phyloP scores from a whole-genome alignment of 1,140 invertebrate genomes.

The Luehdorfia chinensis region DNA sequence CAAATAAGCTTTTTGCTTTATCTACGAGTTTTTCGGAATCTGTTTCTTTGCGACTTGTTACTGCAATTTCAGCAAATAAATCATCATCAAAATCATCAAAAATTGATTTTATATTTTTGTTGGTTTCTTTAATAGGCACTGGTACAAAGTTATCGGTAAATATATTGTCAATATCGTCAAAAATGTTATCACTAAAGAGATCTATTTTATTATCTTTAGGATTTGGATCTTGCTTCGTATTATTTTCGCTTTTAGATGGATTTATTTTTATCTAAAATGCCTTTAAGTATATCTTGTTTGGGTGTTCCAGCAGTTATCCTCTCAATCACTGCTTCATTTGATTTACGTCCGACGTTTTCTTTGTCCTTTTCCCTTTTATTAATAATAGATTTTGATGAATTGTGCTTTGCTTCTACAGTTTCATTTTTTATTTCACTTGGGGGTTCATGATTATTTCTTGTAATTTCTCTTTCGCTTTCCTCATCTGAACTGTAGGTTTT shows the following conservation, averaged over 20 bases:
- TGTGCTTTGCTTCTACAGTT: constrained; percentile 20
- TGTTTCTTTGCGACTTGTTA: constrained; percentile 10
- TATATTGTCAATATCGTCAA: constrained; percentile 66
- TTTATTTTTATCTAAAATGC: constrained; percentile 5
- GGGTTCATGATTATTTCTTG: constrained; percentile 5
- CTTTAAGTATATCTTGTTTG: constrained; percentile 1
- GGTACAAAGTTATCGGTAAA: constrained; percentile 50
- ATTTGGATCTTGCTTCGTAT: constrained; percentile 19
- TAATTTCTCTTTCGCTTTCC: constrained; percentile 22
- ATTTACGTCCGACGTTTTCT: constrained; percentile 11
- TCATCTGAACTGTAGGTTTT: constrained; percentile 45
- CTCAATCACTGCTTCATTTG: background rate
- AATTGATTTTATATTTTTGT: constrained; percentile 32
- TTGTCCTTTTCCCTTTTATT: constrained; percentile 19
- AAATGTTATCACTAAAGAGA: constrained; percentile 58
- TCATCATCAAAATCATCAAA: constrained; percentile 58
- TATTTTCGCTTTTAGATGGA: constrained; percentile 9
- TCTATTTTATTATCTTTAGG: constrained; percentile 42
- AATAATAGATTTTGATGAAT: constrained; percentile 11
- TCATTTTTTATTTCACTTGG: background rate
- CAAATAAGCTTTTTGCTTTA: constrained; percentile 31
- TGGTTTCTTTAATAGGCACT: constrained; percentile 30
- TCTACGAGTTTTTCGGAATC: constrained; percentile 13
- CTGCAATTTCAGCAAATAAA: constrained; percentile 47
- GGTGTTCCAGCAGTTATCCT: background rate